phyloP scores from a whole-genome alignment of 2,888 invertebrate genomes.

The Ochropleura leucogaster region DNA sequence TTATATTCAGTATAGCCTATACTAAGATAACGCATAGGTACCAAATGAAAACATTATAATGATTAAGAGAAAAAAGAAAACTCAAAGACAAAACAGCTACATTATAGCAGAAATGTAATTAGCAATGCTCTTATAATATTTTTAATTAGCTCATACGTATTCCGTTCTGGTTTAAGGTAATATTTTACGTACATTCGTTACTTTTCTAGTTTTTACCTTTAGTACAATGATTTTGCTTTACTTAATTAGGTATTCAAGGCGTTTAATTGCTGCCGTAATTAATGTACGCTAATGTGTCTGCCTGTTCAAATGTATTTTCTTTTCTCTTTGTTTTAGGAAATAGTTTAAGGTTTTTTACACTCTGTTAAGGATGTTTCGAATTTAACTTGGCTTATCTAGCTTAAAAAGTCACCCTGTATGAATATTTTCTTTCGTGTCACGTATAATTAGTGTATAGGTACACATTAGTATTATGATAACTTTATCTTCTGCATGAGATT shows the following conservation, averaged over 20 bases:
- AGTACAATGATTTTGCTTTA: conserved; percentile 26
- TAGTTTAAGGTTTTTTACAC: background rate
- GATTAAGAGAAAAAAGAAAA: background rate
- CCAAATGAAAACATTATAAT: background rate
- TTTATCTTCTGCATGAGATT: too few relatives aligned
- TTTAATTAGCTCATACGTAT: conserved; percentile 60
- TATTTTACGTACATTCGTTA: conserved; percentile 47
- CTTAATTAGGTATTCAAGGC: conserved; percentile 47
- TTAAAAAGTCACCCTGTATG: background rate
- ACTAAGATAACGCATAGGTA: background rate
- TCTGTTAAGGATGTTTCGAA: background rate
- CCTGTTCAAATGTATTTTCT: background rate
- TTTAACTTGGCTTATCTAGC: too few relatives aligned
- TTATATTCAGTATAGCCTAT: background rate
- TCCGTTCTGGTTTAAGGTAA: conserved; percentile 38
- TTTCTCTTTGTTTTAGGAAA: background rate
- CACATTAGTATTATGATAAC: background rate
- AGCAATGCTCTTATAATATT: conserved; percentile 48
- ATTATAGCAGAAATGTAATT: conserved; percentile 36
- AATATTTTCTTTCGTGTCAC: background rate
- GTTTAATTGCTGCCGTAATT: conserved; percentile 37
- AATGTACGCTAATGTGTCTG: conserved; percentile 18
- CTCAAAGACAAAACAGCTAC: background rate
- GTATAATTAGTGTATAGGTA: background rate
- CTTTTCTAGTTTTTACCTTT: conserved; percentile 29